phyloP scores from a whole-genome alignment of 1,140 invertebrate species.

The Heliothis virescens region DNA sequence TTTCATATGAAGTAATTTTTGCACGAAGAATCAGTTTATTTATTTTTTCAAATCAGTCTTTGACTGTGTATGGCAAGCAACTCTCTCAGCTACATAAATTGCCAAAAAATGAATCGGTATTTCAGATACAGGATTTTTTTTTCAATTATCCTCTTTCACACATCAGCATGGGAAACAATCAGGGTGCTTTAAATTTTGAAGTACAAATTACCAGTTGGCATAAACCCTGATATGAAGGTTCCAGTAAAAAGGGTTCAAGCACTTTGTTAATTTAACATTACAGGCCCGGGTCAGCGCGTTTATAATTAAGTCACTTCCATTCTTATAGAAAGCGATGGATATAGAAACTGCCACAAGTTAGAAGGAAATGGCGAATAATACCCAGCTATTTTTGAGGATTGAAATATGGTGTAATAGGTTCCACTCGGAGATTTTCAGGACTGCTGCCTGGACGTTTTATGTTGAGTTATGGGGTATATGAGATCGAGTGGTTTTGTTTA shows the following conservation, averaged over 20 bases:
- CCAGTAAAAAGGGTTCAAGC: constrained; percentile 30
- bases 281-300: constrained; percentile 33
- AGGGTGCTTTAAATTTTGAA: constrained; percentile 26
- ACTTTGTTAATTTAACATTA: constrained; percentile 44
- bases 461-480: not conserved
- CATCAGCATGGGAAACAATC: not conserved
- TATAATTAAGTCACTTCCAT: constrained; percentile 43
- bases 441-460: not conserved
- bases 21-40: too few species aligned
- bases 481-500: not conserved
- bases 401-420: constrained; percentile 25
- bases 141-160: too few species aligned
- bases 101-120: too few species aligned
- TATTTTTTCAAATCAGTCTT: too few species aligned
- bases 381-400: constrained; percentile 11
- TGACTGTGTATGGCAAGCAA: too few species aligned
- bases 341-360: not conserved
- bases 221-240: constrained; percentile 25
- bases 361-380: not conserved
- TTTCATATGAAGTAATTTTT: too few species aligned
- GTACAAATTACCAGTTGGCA: constrained; percentile 35
- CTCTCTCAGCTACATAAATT: too few species aligned
- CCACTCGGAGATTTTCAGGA: constrained; percentile 2
- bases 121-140: too few species aligned
- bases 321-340: constrained; percentile 11